Percentiles rank a stretch among this genome's conserved stretches.
Evolutionary conservation across 2,888 invertebrate genomes (phyloP).

Genomic region (Sisyra terminalis): DNA sequence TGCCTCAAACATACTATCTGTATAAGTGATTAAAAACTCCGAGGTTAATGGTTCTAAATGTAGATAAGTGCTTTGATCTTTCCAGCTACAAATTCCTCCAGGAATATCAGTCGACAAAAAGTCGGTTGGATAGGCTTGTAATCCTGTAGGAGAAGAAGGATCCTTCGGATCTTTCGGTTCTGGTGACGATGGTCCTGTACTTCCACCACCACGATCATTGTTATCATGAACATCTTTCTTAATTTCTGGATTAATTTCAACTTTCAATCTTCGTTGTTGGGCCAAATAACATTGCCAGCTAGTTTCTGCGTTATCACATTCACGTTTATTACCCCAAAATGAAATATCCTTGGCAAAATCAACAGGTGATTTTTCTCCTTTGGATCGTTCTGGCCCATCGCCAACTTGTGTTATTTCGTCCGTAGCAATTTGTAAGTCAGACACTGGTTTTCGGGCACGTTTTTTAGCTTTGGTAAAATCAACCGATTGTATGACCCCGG

Average conservation of each 20-base stretch:
- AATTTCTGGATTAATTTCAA: conserved; percentile 12
- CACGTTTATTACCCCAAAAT: conserved; percentile 42
- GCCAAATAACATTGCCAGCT: conserved; percentile 38
- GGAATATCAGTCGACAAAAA: conserved; percentile 57
- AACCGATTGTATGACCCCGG: conserved; percentile 12
- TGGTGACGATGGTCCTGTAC: conserved; percentile 22
- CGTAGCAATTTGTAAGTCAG: conserved; percentile 20
- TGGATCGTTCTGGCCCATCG: background rate
- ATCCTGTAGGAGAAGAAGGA: conserved; percentile 10
- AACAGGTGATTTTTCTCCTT: conserved; percentile 6
- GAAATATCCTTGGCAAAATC: conserved; percentile 27
- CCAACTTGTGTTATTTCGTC: background rate
- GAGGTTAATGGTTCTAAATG: conserved; percentile 34
- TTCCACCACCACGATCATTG: conserved; percentile 41
- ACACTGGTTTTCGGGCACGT: conserved; percentile 15
- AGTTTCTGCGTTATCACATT: conserved; percentile 50
- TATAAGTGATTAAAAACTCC: background rate
- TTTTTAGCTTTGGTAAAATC: conserved; percentile 9
- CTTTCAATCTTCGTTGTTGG: conserved; percentile 23
- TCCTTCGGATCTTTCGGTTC: conserved; percentile 13
- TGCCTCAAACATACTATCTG: too few species aligned
- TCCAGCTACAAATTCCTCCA: conserved; percentile 67
- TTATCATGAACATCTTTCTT: conserved; percentile 30
- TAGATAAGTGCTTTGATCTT: conserved; percentile 63
- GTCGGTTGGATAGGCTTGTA: conserved; percentile 28